phyloP scores from a whole-genome alignment of 2,888 invertebrate genomes.

The Colletes collaris region DNA sequence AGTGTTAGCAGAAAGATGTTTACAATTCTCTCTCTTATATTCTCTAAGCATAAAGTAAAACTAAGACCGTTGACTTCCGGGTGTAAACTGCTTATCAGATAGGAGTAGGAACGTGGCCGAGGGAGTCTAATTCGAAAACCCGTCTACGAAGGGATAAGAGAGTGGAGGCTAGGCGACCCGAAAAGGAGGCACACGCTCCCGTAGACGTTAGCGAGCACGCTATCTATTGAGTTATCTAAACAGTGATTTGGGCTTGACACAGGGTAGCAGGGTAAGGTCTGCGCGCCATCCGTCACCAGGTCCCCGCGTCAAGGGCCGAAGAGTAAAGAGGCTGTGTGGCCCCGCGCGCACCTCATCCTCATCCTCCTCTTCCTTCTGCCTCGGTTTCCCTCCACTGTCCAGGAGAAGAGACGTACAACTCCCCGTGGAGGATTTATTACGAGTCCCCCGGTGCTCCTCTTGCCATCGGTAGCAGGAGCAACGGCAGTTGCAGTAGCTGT shows the following conservation, averaged over 20 bases:
- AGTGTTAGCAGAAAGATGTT: too few relatives aligned
- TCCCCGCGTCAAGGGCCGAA: constrained; percentile 61
- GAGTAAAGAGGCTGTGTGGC: constrained; percentile 56
- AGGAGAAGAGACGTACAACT: constrained; percentile 78
- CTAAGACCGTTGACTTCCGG: too few relatives aligned
- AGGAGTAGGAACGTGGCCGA: too few relatives aligned
- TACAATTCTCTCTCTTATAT: too few relatives aligned
- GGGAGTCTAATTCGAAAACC: neutral
- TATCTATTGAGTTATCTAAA: constrained; percentile 72
- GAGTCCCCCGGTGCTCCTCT: constrained; percentile 73
- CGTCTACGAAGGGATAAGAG: constrained; percentile 5
- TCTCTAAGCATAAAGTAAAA: too few relatives aligned
- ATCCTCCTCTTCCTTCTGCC: constrained; percentile 48
- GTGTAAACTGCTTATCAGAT: too few relatives aligned
- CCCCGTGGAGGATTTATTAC: constrained; percentile 79
- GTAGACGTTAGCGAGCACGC: constrained; percentile 40
- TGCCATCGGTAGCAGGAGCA: constrained; percentile 67
- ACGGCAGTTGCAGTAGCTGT: constrained; percentile 51
- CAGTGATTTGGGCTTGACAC: constrained; percentile 66
- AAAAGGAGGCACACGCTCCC: constrained; percentile 38
- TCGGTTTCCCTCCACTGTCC: constrained; percentile 66
- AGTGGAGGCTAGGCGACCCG: neutral
- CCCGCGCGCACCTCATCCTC: constrained; percentile 44
- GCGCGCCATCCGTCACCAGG: constrained; percentile 71
- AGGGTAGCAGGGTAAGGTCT: constrained; percentile 57